A percentile compares a stretch with the other conserved stretches of the same genome.
These are phyloP conservation scores for Adelosebastes latens DNA, from an alignment of 2,797 vertebrate species.

Conservation along the genomic window DNA sequence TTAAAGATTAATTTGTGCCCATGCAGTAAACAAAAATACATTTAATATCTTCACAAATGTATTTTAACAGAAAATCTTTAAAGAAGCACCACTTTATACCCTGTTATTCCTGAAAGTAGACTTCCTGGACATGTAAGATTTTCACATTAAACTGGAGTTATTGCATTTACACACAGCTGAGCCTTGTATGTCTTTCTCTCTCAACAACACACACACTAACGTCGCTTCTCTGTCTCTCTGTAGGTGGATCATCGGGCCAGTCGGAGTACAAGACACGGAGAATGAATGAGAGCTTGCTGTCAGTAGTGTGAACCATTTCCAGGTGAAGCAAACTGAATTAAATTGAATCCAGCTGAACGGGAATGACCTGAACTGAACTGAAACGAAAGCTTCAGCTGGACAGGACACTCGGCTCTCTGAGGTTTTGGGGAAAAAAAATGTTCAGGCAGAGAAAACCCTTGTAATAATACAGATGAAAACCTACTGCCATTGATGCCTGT, in stretches of 20 bases:
- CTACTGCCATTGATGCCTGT: neutral
- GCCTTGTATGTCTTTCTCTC: neutral
- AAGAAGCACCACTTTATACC: neutral
- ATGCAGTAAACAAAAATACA: neutral
- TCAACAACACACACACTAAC: neutral
- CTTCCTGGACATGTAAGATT: neutral
- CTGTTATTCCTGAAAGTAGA: constrained; percentile 24
- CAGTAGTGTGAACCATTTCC: constrained; percentile 30
- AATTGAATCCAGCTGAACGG: constrained; percentile 53
- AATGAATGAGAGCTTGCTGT: constrained; percentile 14
- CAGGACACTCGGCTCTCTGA: constrained; percentile 1
- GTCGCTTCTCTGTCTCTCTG: constrained; percentile 33
- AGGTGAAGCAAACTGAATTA: constrained; percentile 56
- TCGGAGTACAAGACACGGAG: neutral
- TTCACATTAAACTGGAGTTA: neutral
- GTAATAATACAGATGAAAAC: constrained; percentile 30
- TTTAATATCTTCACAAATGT: neutral
- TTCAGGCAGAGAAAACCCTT: constrained; percentile 2
- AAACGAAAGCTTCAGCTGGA: constrained; percentile 28
- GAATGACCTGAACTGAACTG: constrained; percentile 27
- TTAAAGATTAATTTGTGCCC: neutral
- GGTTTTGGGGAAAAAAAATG: neutral
- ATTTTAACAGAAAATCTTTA: neutral
- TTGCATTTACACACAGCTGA: neutral
- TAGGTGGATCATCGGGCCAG: constrained; percentile 47